Base-by-base conservation (phyloP, 2,888 invertebrate genomes). In the Machimus rusticus region DNA sequence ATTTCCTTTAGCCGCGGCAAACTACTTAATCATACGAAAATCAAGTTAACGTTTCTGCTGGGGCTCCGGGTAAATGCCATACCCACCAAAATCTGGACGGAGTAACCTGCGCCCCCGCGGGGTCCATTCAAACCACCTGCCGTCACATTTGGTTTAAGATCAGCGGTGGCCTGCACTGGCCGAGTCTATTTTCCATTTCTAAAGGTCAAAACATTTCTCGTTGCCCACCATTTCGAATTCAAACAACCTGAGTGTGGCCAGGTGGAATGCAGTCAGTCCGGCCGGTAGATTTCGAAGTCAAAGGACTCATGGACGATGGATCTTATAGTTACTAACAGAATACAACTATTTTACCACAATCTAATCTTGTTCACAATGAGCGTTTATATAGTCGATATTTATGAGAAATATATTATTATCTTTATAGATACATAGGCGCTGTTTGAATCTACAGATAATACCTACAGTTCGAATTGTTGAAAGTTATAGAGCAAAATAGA, bases 221-320 rank as follows among this genome's bases (percentile, higher is more conserved):
- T 16, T 79, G 51, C 79, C 79, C 79, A 79, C 31, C 79, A 79
- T 79, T 46, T 14, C 16, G 31, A 31, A 79, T 79, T 46, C 79
- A 51, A 51, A 23, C 43, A 23, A 37, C 14, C 34, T 76, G 37
- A 37, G 46, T 34, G 51, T 31, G 31, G 51, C 28, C 51, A 79
- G 2, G 51, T 55, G 79, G 79, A 79, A 79, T 79, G 78, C 23
- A 23, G 19, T 19, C 23, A 43, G 19, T 78, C 46, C 23, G n/a
- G 12, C n/a, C 28, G n/a, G 14, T 79, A 16, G 8, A 79, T 14
- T 28, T 16, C 5, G 19, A 31, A 31, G 31, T 31, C 51, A 34
- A 46, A 79, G 28, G n/a, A 6, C n/a, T 28, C 28, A 51, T 28
- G 19, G n/a, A n/a, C n/a, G 23, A 12, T 2, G 28, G 8, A 28